Evolutionary conservation across 2,888 invertebrate genomes (phyloP), one percentile per base, ranked within the genome.

Genomic region (Sclerodermus sp.): DNA sequence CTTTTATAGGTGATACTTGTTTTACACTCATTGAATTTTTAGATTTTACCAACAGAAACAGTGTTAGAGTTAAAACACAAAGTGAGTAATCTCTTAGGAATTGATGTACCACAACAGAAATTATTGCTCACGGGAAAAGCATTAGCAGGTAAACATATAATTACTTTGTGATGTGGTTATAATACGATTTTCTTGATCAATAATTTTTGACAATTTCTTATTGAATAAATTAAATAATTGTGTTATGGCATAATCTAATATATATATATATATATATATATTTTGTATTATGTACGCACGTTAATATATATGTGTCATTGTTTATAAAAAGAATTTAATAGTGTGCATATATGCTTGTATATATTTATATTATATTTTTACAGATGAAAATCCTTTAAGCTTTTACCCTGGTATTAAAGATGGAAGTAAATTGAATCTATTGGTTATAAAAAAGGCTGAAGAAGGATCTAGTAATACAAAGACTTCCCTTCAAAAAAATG

Each of bases 381-480:
- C 57, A 68, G 90, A 91, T 68, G 87, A 89, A 42, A 87, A 88
- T 67, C 82, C 82, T 6, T 78, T 91, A 40, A 81, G 83, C 37
- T 85, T 85, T 39, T 91, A 91, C 73, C 85, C 87, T 4, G 83
- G 83, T 57, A 87, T 91, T 31, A 87, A 87, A 74, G 88, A 90
- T 54, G 90, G 90, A 1, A 84, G 87, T 13, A 91, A 88, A 75
- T 70, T 91, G 39, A 87, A 87, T 70, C 78, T 91, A 51, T 81
- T 90, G 18, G 83, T 89, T 3, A 88, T 87, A 68, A 89, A 88
- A 64, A 64, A 62, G 38, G 49, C 54, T 0, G 53, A 56, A 12
- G 60, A 65, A 43, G 67, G 65, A 13, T 56, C 70, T n/a, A 60
- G 58, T 40, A 62, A 70, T 23, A 61, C 47, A 1, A 73, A 65